Conservation (phyloP, 2,888 invertebrate species). For the Orthosia gothica region DNA sequence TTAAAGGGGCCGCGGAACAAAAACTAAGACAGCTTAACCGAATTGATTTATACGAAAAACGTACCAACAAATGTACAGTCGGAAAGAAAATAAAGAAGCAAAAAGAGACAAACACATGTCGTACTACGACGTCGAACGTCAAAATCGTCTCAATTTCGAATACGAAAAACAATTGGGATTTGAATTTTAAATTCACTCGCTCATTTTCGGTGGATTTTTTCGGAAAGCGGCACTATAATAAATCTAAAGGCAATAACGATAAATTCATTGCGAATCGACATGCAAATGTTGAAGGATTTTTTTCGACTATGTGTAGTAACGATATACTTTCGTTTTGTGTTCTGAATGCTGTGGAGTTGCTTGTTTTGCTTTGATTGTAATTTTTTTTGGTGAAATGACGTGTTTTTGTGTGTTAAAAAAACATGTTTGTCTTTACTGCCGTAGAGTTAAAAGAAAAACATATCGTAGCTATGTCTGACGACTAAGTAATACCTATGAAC, state of each 20-base stretch:
- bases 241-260: constrained; percentile 90
- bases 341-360: constrained; percentile 73
- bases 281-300: constrained; percentile 90
- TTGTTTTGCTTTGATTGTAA: constrained; percentile 29
- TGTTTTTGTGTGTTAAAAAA: constrained; percentile 35
- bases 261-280: constrained; percentile 91
- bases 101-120: constrained; percentile 82
- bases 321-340: constrained; percentile 82
- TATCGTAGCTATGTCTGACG: neutral
- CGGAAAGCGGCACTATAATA: constrained; percentile 86
- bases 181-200: constrained; percentile 89
- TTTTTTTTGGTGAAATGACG: constrained; percentile 2
- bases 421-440: constrained; percentile 10
- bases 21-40: constrained; percentile 77
- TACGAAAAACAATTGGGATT: constrained; percentile 88
- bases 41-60: constrained; percentile 83
- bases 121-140: constrained; percentile 84
- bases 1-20: constrained; percentile 77
- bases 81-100: constrained; percentile 59
- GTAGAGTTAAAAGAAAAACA: constrained; percentile 9
- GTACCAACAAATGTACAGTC: constrained; percentile 68
- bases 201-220: constrained; percentile 89
- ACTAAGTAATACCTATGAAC: constrained; percentile 4
- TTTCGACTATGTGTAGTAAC: constrained; percentile 85
- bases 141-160: constrained; percentile 90